Evolutionary conservation across 2,113 vertebrate species (phyloP).

Genomic region (Oreochromis aureus): DNA sequence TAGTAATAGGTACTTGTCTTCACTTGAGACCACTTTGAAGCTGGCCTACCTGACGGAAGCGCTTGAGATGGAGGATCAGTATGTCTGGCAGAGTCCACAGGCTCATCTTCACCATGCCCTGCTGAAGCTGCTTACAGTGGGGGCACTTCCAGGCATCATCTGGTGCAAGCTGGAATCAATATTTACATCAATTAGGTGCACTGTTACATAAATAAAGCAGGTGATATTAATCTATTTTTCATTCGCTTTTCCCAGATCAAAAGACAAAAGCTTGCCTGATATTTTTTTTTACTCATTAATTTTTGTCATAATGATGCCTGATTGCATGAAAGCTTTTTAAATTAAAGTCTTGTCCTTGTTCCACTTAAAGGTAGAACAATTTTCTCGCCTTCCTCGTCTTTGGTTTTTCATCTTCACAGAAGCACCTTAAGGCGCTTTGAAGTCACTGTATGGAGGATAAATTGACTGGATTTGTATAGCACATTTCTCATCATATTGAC

Average conservation of each 20-base stretch:
- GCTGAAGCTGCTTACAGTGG: constrained; percentile 90
- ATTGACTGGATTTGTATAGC: not conserved
- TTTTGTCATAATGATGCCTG: not conserved
- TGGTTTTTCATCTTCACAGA: not conserved
- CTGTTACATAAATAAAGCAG: not conserved
- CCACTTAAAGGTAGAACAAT: not conserved
- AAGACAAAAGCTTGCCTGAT: not conserved
- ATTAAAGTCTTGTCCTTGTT: not conserved
- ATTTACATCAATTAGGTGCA: not conserved
- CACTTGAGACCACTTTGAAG: not conserved
- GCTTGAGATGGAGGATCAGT: constrained; percentile 94
- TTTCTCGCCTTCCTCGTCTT: not conserved
- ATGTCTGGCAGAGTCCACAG: constrained; percentile 96
- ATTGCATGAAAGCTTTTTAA: not conserved
- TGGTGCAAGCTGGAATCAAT: constrained; percentile 82
- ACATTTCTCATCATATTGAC: not conserved
- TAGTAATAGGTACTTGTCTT: not conserved
- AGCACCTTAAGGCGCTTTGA: not conserved
- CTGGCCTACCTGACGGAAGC: constrained; percentile 81
- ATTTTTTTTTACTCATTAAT: not conserved
- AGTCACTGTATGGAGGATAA: not conserved
- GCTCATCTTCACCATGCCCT: constrained; percentile 92
- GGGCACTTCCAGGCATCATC: constrained; percentile 96
- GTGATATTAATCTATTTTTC: not conserved
- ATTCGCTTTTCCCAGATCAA: not conserved